Percentiles rank a stretch among this genome's conserved stretches.
Evolutionary conservation across 1,140 invertebrate species (phyloP).

Genomic region (Formica selysi): DNA sequence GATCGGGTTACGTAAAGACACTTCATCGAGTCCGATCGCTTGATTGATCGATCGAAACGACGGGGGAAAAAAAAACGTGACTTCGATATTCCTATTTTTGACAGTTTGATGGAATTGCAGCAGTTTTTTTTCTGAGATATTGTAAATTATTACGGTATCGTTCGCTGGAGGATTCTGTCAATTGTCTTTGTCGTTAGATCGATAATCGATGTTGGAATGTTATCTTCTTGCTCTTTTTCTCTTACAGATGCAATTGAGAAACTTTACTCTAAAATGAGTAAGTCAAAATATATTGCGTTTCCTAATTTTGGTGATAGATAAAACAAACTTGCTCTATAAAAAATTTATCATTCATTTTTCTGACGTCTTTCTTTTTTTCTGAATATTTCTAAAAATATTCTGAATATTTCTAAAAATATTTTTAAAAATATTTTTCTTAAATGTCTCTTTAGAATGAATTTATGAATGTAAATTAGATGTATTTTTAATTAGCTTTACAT

Average conservation of each 20-base stretch:
- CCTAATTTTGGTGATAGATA: not conserved
- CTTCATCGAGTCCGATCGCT: not conserved
- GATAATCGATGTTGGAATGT: not conserved
- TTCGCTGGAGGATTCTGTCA: too few species aligned
- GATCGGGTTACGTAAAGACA: constrained; percentile 56
- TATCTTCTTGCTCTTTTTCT: not conserved
- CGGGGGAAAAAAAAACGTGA: not conserved
- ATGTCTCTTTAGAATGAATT: not conserved
- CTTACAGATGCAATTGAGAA: not conserved
- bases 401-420: not conserved
- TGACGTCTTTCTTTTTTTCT: not conserved
- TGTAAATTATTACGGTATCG: not conserved
- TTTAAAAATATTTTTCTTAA: not conserved
- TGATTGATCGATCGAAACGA: not conserved
- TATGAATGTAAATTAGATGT: constrained; percentile 5
- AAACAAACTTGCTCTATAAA: not conserved
- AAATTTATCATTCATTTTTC: not conserved
- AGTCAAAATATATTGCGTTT: not conserved
- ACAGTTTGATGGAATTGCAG: not conserved
- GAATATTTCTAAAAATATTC: not conserved
- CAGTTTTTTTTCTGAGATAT: not conserved
- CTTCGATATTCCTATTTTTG: not conserved
- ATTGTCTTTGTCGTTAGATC: not conserved
- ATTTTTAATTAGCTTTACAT: not conserved
- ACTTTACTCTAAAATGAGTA: too few species aligned